A percentile compares a stretch with the other conserved stretches of the same genome.
These are phyloP conservation scores for Amphimedon queenslandica DNA, from an alignment of 37 sponge, comb jelly and placozoan species.

Conservation along the genomic window DNA sequence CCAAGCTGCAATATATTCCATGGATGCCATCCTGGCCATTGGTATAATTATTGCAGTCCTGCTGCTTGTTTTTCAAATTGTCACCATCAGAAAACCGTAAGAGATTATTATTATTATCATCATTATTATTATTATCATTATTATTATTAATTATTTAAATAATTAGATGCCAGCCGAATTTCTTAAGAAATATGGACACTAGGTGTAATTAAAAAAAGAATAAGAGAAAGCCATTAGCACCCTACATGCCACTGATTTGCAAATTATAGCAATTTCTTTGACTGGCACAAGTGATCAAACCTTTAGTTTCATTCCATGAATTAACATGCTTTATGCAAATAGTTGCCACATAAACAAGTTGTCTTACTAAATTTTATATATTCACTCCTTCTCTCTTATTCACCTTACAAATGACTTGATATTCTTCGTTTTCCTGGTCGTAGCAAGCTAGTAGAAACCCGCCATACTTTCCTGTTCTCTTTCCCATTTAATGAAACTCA, in stretches of 20 bases:
- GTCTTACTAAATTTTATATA: not conserved
- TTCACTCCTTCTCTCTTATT: too few relatives aligned
- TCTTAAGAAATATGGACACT: too few relatives aligned
- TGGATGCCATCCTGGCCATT: slow-evolving; percentile 13
- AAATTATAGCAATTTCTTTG: too few relatives aligned
- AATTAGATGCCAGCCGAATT: too few relatives aligned
- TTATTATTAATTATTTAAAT: too few relatives aligned
- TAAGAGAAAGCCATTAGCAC: too few relatives aligned
- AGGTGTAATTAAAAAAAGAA: too few relatives aligned
- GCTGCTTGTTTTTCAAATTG: slow-evolving; percentile 58
- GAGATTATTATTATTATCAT: not conserved
- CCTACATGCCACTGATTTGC: too few relatives aligned
- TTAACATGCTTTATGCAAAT: not conserved
- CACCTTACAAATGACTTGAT: slow-evolving; percentile 94
- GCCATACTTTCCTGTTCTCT: slow-evolving; percentile 93
- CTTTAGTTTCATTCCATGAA: not conserved
- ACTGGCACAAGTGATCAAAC: not conserved
- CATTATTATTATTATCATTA: not conserved
- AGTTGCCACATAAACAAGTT: not conserved
- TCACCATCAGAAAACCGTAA: slow-evolving; percentile 56
- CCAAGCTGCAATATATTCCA: slow-evolving; percentile 12
- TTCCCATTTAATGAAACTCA: slow-evolving; percentile 91
- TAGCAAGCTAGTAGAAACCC: slow-evolving; percentile 97
- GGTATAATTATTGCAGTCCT: slow-evolving; percentile 34
- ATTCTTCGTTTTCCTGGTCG: slow-evolving; percentile 90